A percentile compares a stretch with the other conserved stretches of the same genome.
Evolutionary conservation across 2,888 invertebrate species (phyloP).

Genomic region (Linnaemya tessellans): DNA sequence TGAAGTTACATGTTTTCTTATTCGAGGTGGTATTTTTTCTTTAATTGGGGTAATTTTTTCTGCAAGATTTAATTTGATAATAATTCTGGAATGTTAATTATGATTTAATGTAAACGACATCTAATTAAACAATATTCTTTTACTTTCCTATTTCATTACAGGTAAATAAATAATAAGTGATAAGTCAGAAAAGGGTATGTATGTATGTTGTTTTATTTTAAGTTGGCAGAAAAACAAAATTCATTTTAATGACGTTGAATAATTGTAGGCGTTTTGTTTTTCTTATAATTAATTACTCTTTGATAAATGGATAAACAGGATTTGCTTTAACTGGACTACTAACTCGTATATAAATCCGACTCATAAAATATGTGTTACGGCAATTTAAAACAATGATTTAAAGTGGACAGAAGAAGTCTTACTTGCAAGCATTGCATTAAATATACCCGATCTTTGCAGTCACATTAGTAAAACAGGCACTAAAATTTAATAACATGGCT

Average conservation of each 20-base stretch:
- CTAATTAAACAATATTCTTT: conserved; percentile 62
- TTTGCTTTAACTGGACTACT: background rate
- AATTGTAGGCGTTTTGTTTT: background rate
- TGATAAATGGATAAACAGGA: background rate
- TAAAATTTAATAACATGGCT: too few relatives aligned
- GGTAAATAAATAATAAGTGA: conserved; percentile 46
- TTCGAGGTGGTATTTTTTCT: conserved; percentile 13
- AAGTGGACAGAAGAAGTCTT: too few relatives aligned
- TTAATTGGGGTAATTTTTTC: conserved; percentile 45
- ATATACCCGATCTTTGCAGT: too few relatives aligned
- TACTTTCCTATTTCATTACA: conserved; percentile 56
- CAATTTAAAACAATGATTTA: too few relatives aligned
- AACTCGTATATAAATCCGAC: background rate
- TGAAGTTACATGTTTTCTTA: background rate
- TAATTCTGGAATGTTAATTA: conserved; percentile 56
- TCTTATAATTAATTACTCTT: background rate
- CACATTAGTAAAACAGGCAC: too few relatives aligned
- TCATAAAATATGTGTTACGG: background rate
- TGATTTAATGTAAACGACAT: conserved; percentile 66
- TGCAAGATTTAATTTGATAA: conserved; percentile 40
- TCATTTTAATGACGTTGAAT: background rate
- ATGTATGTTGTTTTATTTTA: background rate
- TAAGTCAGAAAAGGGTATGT: conserved; percentile 30
- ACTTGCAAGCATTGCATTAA: too few relatives aligned
- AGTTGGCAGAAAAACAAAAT: background rate